These are phyloP conservation scores for Lucilia sericata DNA, from an alignment of 1,140 invertebrate species.

Conservation along the genomic window DNA sequence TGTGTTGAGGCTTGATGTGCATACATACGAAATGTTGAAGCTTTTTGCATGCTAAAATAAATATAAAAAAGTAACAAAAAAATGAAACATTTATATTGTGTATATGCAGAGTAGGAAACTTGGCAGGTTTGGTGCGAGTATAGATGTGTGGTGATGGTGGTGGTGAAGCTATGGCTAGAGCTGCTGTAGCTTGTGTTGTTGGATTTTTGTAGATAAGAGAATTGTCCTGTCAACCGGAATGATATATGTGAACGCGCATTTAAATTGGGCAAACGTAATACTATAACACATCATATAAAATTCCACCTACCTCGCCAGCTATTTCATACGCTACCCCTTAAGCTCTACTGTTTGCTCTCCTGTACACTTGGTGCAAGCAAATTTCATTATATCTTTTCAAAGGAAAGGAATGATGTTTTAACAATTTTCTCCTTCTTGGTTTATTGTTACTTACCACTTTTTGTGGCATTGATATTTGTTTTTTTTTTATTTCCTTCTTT, in stretches of 20 bases:
- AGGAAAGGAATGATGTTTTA: constrained; percentile 1
- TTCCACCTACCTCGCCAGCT: neutral
- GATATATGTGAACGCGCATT: constrained; percentile 68
- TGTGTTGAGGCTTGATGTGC: neutral
- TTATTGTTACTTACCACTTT: constrained; percentile 10
- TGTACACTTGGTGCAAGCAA: neutral
- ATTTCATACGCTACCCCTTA: neutral
- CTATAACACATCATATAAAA: constrained; percentile 30
- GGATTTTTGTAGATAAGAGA: constrained; percentile 67
- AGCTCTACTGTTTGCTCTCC: constrained; percentile 20
- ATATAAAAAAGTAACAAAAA: neutral
- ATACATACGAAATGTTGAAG: neutral
- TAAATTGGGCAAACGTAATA: constrained; percentile 64
- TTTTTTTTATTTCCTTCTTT: neutral
- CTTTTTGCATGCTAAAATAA: neutral
- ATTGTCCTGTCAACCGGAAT: constrained; percentile 68
- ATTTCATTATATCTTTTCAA: constrained; percentile 20
- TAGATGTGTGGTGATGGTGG: neutral
- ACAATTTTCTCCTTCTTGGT: constrained; percentile 14
- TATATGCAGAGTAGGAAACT: neutral
- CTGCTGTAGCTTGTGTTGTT: constrained; percentile 51
- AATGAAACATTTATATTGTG: neutral
- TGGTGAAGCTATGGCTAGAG: constrained; percentile 1
- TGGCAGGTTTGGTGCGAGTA: neutral
- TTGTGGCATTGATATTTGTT: neutral